Evolutionary conservation across 2,888 invertebrate genomes (phyloP).

Genomic region (Nymphalis polychloros): DNA sequence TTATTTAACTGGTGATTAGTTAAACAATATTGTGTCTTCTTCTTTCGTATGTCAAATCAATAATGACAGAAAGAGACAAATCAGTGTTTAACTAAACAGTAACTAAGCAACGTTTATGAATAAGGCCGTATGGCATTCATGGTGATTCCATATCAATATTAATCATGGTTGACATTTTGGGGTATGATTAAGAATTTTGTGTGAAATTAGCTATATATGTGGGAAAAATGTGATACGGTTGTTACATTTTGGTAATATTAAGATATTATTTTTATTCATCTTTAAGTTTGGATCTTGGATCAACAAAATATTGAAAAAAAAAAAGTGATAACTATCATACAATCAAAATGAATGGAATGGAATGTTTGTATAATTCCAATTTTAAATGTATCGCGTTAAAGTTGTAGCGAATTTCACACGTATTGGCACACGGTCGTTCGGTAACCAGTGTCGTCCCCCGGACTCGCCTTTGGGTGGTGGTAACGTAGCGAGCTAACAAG

Average conservation of each 20-base stretch:
- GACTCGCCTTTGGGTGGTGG: conserved; percentile 69
- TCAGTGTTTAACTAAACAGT: too few relatives aligned
- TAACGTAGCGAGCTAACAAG: conserved; percentile 66
- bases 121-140: too few relatives aligned
- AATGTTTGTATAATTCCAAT: background rate
- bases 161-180: conserved; percentile 16
- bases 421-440: conserved; percentile 24
- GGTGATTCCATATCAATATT: conserved; percentile 10
- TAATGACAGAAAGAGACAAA: too few relatives aligned
- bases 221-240: background rate
- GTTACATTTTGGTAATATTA: too few relatives aligned
- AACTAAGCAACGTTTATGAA: too few relatives aligned
- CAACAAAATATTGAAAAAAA: too few relatives aligned
- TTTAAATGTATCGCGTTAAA: conserved; percentile 42
- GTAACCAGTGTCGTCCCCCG: conserved; percentile 56
- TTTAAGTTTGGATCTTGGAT: background rate
- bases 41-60: too few relatives aligned
- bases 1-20: too few relatives aligned
- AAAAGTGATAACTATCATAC: too few relatives aligned
- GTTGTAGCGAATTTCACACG: conserved; percentile 47
- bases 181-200: conserved; percentile 14
- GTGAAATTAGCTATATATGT: conserved; percentile 8
- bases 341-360: too few relatives aligned
- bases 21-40: too few relatives aligned
- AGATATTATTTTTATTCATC: too few relatives aligned